Evolutionary conservation across 2,113 vertebrate species (phyloP).

Genomic region (Sorex fumeus): DNA sequence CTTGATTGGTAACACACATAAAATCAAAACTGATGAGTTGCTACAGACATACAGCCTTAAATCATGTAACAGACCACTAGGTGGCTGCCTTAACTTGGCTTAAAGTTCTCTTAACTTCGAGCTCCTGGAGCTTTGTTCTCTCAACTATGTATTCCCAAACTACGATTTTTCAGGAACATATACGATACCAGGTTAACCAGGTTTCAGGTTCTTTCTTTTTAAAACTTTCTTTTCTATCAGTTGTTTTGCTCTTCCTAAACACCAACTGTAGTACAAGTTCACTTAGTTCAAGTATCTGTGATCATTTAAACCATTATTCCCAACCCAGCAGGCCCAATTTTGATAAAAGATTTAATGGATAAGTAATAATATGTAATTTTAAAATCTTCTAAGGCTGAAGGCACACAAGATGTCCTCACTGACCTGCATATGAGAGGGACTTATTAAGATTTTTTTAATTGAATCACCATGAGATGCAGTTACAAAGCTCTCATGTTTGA

Average conservation of each 20-base stretch:
- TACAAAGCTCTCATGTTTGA: too few relatives aligned
- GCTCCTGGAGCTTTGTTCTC: neutral
- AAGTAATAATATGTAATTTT: neutral
- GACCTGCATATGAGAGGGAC: neutral
- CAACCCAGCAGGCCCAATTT: too few relatives aligned
- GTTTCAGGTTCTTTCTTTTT: neutral
- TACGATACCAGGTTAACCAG: neutral
- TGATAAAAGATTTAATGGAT: neutral
- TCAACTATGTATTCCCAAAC: neutral
- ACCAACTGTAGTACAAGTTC: neutral
- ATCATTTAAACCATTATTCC: neutral
- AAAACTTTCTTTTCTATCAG: neutral
- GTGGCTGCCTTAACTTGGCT: constrained; percentile 59
- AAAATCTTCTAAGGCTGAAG: neutral
- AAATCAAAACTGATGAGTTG: neutral
- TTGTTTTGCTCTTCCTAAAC: constrained; percentile 19
- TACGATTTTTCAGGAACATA: neutral
- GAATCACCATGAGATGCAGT: too few relatives aligned
- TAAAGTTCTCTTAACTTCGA: constrained; percentile 25
- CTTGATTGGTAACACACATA: neutral
- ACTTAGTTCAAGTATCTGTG: neutral
- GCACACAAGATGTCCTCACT: neutral
- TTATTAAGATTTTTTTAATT: neutral
- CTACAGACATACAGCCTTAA: neutral
- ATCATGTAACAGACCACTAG: constrained; percentile 65